Conservation (phyloP, 2,113 vertebrate species). For the Tichodroma muraria region DNA sequence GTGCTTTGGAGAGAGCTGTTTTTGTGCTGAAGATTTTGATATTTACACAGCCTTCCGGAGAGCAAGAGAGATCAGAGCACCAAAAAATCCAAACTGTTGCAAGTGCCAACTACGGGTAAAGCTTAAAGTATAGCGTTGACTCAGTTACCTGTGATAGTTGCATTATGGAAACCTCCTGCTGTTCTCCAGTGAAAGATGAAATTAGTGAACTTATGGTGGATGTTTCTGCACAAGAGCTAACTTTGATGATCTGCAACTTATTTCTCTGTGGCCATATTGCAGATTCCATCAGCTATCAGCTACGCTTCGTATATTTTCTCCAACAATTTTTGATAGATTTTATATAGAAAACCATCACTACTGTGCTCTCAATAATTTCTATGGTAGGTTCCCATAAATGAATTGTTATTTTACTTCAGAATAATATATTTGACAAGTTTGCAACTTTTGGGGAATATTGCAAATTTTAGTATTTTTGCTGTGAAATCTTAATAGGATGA, state of each 20-base stretch:
- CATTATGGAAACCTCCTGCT: neutral
- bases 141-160: neutral
- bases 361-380: conserved; percentile 42
- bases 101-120: conserved; percentile 16
- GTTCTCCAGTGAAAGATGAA: neutral
- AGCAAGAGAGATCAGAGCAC: conserved; percentile 20
- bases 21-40: conserved; percentile 15
- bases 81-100: neutral
- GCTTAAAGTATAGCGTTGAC: neutral
- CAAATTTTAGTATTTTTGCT: conserved; percentile 48
- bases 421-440: conserved; percentile 55
- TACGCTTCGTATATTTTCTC: conserved; percentile 34
- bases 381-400: conserved; percentile 17
- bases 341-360: conserved; percentile 56
- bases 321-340: conserved; percentile 70
- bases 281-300: conserved; percentile 21
- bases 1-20: conserved; percentile 20
- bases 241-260: neutral
- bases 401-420: conserved; percentile 51
- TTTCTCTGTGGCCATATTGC: neutral
- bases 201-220: neutral
- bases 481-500: conserved; percentile 1
- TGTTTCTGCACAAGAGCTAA: conserved; percentile 8
- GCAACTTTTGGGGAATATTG: conserved; percentile 44
- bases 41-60: neutral